Conservation (phyloP, 2,888 invertebrate genomes). For the Panopea generosa region DNA sequence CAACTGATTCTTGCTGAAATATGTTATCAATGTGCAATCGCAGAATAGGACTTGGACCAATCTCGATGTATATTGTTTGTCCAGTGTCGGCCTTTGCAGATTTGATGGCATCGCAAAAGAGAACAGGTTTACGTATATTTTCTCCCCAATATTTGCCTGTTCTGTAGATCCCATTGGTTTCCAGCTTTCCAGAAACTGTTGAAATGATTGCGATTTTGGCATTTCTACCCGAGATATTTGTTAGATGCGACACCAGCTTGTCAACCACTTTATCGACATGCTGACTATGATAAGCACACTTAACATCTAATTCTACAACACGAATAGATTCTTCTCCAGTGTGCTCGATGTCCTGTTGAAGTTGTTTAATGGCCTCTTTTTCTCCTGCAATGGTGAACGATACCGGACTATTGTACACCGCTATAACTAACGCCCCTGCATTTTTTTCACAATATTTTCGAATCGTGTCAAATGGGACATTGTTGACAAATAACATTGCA, state of each 20-base stretch:
- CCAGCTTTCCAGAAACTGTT: not conserved
- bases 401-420: conserved; percentile 68
- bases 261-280: not conserved
- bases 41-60: conserved; percentile 52
- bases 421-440: conserved; percentile 46
- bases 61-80: conserved; percentile 56
- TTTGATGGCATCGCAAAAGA: conserved; percentile 54
- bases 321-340: no score
- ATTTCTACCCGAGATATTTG: not conserved
- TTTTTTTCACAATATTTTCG: conserved; percentile 28
- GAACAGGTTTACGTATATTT: conserved; percentile 64
- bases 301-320: not conserved
- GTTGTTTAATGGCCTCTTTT: no score
- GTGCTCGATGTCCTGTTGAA: no score
- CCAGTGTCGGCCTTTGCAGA: conserved; percentile 21
- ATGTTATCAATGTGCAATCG: conserved; percentile 25
- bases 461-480: conserved; percentile 48
- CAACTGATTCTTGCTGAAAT: conserved; percentile 1
- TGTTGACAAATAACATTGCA: conserved; percentile 66
- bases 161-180: not conserved
- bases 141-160: not conserved
- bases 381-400: conserved; percentile 71
- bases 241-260: not conserved
- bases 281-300: conserved; percentile 3
- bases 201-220: not conserved